phyloP scores from a whole-genome alignment of 2,113 vertebrate species.

The Symphodus melops region DNA sequence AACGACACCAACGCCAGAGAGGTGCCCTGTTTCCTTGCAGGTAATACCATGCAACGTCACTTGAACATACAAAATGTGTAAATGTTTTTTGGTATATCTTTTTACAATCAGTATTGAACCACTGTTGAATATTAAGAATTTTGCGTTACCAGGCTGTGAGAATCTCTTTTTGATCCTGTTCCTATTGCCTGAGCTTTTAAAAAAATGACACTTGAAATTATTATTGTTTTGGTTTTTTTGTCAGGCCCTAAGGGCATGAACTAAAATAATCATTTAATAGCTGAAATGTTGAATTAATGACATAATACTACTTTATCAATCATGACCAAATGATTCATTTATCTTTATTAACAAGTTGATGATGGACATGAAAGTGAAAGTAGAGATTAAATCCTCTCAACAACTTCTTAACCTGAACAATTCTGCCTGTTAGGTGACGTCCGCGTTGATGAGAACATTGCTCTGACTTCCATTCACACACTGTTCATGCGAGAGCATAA shows the following conservation, averaged over 20 bases:
- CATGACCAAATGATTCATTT: background rate
- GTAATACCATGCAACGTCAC: slow-evolving; percentile 38
- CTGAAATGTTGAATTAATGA: no score
- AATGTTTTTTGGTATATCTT: no score
- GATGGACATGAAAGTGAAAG: background rate
- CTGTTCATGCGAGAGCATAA: slow-evolving; percentile 86
- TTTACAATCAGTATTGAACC: no score
- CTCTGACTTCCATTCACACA: slow-evolving; percentile 80
- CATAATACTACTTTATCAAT: background rate
- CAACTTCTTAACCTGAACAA: background rate
- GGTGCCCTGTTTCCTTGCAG: slow-evolving; percentile 83
- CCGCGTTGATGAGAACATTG: slow-evolving; percentile 82
- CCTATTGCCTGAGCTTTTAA: no score
- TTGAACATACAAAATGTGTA: background rate
- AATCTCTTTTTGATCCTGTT: no score
- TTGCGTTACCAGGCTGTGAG: no score
- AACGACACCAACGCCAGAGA: slow-evolving; percentile 71
- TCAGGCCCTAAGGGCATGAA: no score
- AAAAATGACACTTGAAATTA: no score
- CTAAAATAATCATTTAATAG: no score
- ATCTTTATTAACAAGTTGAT: background rate
- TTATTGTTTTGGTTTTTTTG: no score
- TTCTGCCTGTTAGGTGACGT: slow-evolving; percentile 74
- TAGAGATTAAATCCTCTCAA: background rate
- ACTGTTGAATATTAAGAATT: no score